These are phyloP conservation scores for Prunella himalayana DNA, from an alignment of 2,113 vertebrate genomes.

Conservation along the genomic window DNA sequence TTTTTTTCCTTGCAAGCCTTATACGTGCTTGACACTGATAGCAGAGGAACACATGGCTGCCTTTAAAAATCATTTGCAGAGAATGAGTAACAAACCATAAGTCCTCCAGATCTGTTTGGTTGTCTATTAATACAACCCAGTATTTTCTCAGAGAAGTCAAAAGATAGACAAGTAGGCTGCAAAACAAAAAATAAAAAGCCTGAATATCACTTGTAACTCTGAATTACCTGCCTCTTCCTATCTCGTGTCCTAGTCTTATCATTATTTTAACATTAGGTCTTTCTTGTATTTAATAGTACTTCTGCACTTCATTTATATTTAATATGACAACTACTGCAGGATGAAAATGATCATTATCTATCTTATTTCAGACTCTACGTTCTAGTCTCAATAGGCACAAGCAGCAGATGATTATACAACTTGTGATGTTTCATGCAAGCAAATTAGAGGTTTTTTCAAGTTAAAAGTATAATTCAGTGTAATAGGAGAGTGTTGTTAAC, in stretches of 20 bases:
- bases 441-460: conserved; percentile 56
- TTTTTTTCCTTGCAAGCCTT: background rate
- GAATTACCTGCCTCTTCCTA: conserved; percentile 10
- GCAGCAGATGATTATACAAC: conserved; percentile 54
- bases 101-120: background rate
- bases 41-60: background rate
- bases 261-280: conserved; percentile 44
- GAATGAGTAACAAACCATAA: background rate
- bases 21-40: background rate
- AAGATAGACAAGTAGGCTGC: conserved; percentile 8
- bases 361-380: conserved; percentile 34
- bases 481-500: conserved; percentile 53
- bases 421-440: conserved; percentile 49
- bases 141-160: conserved; percentile 3
- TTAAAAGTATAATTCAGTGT: conserved; percentile 62
- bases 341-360: conserved; percentile 55
- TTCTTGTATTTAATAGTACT: conserved; percentile 30
- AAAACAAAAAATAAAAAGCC: background rate
- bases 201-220: conserved; percentile 10
- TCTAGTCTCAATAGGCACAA: conserved; percentile 52
- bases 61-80: conserved; percentile 13
- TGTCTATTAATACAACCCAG: background rate
- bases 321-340: conserved; percentile 45
- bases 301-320: conserved; percentile 46
- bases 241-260: conserved; percentile 27